These are phyloP conservation scores for Hemitrygon akajei DNA, from an alignment of 2,797 vertebrate genomes.

Conservation along the genomic window DNA sequence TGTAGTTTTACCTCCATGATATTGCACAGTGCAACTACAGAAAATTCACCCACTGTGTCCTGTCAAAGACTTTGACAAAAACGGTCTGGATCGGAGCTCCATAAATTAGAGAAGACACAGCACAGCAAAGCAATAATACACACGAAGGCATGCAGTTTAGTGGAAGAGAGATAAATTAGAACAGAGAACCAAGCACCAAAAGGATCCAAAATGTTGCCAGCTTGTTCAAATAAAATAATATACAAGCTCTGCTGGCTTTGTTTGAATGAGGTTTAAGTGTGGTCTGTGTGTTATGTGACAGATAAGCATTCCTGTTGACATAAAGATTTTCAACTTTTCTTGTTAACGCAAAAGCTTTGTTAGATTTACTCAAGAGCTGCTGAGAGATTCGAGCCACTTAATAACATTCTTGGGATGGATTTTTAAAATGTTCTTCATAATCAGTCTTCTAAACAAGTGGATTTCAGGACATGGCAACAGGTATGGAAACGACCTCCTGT, in stretches of 20 bases:
- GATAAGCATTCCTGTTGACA: neutral
- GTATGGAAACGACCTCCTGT: neutral
- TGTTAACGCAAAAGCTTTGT: neutral
- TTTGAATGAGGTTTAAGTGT: neutral
- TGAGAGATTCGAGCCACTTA: neutral
- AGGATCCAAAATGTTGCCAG: neutral
- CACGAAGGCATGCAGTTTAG: neutral
- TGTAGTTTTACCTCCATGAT: constrained; percentile 8
- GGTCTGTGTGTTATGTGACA: neutral
- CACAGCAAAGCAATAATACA: neutral
- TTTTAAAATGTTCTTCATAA: neutral
- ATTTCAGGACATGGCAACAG: neutral
- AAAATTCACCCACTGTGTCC: neutral
- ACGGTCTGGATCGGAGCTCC: neutral
- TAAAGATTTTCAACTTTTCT: neutral
- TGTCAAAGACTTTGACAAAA: constrained; percentile 2
- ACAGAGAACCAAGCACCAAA: neutral
- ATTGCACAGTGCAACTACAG: neutral
- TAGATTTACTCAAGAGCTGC: neutral
- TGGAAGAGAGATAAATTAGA: neutral
- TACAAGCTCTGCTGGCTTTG: neutral
- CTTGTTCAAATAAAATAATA: neutral
- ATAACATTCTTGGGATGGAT: constrained; percentile 11
- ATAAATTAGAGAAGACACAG: neutral
- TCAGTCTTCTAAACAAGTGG: neutral